Conservation (phyloP, 2,888 invertebrate species). For the Oscheius sp. region DNA sequence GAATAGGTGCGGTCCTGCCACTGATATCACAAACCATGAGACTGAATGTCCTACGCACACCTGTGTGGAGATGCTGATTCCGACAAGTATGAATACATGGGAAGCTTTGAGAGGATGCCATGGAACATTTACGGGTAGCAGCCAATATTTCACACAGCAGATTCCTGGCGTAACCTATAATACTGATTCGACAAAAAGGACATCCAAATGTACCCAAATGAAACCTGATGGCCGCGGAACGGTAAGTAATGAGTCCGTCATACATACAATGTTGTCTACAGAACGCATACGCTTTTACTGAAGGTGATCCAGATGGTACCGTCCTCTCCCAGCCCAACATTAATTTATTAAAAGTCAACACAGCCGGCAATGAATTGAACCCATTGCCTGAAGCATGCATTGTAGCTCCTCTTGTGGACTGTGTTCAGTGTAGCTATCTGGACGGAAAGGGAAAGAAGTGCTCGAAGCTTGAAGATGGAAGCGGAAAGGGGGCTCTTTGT, state of each 20-base stretch:
- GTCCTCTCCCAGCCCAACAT: too few species aligned
- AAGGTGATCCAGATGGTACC: too few species aligned
- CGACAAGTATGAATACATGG: neutral
- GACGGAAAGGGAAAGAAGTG: constrained; percentile 5
- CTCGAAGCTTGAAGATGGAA: neutral
- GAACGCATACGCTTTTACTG: neutral
- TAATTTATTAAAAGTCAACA: too few species aligned
- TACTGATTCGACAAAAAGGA: too few species aligned
- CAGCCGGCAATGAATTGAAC: too few species aligned
- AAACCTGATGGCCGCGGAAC: neutral
- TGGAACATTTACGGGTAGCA: neutral
- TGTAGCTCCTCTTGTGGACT: neutral
- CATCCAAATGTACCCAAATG: neutral
- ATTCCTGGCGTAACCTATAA: neutral
- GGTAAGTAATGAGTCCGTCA: neutral
- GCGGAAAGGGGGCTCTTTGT: neutral
- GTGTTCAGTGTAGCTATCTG: neutral
- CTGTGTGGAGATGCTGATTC: constrained; percentile 24
- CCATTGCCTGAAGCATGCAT: neutral
- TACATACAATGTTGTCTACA: neutral
- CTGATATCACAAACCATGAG: neutral
- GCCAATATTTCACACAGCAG: neutral
- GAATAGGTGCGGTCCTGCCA: too few species aligned
- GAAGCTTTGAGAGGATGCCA: constrained; percentile 14
- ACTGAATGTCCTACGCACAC: neutral